Evolutionary conservation across 2,888 invertebrate species (phyloP), one percentile per base, ranked within the genome.

Genomic region (Megamerina dolium): DNA sequence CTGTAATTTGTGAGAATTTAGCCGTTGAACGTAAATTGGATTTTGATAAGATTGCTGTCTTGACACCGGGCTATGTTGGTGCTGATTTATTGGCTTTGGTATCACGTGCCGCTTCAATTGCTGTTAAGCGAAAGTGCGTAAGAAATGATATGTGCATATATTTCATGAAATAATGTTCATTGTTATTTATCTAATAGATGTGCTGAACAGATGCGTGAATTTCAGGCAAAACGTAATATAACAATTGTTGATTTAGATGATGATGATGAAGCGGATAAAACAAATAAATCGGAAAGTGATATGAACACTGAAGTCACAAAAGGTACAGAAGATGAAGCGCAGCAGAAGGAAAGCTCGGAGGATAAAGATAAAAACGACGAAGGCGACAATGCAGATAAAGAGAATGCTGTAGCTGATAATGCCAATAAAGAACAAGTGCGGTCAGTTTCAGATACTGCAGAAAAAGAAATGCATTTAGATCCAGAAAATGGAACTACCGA

Each of bases 61-160:
- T 85, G 38, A 94, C 94, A 6, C 97, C 97, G 1, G 97, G 97
- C 1, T 97, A 85, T 75, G 96, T 96, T 26, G 97, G 95, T 12
- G 94, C 92, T 4, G 95, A 99, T 77, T 74, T 99, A 54, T 79
- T 85, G 67, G 84, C 90, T 1, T 74, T 96, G 41, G 82, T 87
- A 1, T 79, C 89, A 50, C 90, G 93, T 71, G 91, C 96, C 3
- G 88, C 90, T 9, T 85, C 90, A 66, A 80, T 82, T 54, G 93
- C 94, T 33, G 85, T 93, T 0, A 86, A 89, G 61, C 77, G 85
- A 5, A 57, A 61, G 60, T 62, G 46, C 46, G 58, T 47, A 30
- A 6, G 8, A 75, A 74, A 20, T 21, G n/a, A 13, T 5, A 6
- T 14, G n/a, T 21, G 19, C 18, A 30, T 14, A 14, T 23, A 30